Evolutionary conservation across 2,113 vertebrate species (phyloP), one percentile per base, ranked within the genome.

Genomic region (Anoplopoma fimbria): DNA sequence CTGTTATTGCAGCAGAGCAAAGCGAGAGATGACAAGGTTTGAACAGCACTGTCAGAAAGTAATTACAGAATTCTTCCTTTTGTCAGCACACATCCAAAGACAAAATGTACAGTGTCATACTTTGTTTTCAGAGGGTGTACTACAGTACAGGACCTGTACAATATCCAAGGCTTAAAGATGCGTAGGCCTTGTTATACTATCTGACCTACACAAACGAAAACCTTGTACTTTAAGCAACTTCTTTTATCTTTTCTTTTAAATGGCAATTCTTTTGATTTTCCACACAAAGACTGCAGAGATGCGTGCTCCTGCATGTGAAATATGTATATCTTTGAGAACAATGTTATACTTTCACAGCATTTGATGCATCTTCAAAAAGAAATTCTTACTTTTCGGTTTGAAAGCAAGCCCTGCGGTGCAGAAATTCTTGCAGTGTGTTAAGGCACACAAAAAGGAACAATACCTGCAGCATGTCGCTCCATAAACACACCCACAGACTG

Each of bases 11-110:
- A n/a, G 72, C 62, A 71, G 51, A 83, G 45, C 49, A 55, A 82
- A 87, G 72, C 49, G 74, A 78, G 51, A 36, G 77, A 86, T 80
- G 78, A 88, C 80, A 34, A 81, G 13, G 69, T 76, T 77, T 77
- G 51, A 61, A 33, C n/a, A 62, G 72, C 61, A n/a, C n/a, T n/a
- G n/a, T n/a, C n/a, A 42, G 42, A 71, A 81, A 85, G 74, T 73
- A 83, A 89, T 87, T 71, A 82, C 68, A 58, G 40, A 75, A 76
- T 42, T 27, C n/a, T 79, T 81, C 36, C 62, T 75, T 70, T 85
- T 75, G 68, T 81, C 81, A 55, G 82, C 81, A 81, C 38, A 71
- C 63, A 67, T 31, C 79, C 82, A 57, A 83, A 72, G 10, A 89
- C 74, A 76, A 69, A 72, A 45, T 23, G 23, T 55, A 13, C 60